Conservation (phyloP, 2,113 vertebrate genomes). For the Astur gentilis region DNA sequence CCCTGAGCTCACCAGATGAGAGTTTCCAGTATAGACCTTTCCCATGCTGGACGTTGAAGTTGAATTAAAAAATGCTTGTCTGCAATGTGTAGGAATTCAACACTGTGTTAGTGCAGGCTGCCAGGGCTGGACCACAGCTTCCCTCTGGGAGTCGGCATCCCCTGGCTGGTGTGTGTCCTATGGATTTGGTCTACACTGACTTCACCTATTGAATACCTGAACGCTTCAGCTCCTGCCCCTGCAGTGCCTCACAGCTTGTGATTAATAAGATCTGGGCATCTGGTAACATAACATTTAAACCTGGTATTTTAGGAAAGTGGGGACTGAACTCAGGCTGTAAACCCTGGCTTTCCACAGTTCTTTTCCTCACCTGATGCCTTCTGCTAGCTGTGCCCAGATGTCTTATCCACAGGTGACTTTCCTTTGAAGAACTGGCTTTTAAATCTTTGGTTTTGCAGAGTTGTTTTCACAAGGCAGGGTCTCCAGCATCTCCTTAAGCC, state of each 20-base stretch:
- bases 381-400: neutral
- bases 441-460: neutral
- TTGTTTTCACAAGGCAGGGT: neutral
- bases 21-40: conserved; percentile 5
- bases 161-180: neutral
- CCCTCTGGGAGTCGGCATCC: neutral
- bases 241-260: neutral
- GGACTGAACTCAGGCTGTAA: neutral
- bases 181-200: neutral
- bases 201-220: neutral
- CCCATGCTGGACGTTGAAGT: neutral
- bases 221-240: neutral
- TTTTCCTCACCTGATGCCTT: neutral
- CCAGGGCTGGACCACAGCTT: neutral
- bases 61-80: neutral
- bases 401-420: neutral
- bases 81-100: neutral
- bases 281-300: neutral
- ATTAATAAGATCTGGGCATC: neutral
- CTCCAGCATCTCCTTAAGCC: neutral
- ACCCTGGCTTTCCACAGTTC: accelerated
- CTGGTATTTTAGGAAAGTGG: neutral
- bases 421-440: neutral
- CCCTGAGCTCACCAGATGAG: neutral
- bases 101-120: neutral